Evolutionary conservation across 2,113 vertebrate genomes (phyloP), one percentile per base, ranked within the genome.

Genomic region (Rutilus rutilus): DNA sequence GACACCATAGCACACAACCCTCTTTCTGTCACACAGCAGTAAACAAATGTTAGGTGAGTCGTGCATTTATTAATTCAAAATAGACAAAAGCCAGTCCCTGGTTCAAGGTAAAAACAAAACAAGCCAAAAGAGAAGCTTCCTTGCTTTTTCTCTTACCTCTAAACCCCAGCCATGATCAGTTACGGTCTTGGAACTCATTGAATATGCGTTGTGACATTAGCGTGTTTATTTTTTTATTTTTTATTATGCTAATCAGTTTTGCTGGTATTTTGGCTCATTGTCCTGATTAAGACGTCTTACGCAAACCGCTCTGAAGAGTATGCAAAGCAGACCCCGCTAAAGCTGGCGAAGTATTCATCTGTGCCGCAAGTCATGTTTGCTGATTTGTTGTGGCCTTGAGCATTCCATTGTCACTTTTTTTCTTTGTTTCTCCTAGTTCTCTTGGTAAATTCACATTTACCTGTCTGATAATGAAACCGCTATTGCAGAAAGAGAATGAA

Each of bases 11-110:
- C 36, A 50, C 79, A 69, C 39, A 79, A 65, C 57, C 9, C 52
- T 73, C 65, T 57, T 47, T 54, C 39, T 91, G 33, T 74, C 84
- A 78, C 64, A 69, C 45, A 85, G 85, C 88, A 85, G 82, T 88
- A 87, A 90, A 88, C 17, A 88, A 90, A 89, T 71, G 67, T 87
- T 92, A 85, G 83, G 86, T 89, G 75, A 87, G 86, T 83, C 50
- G 90, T 86, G 91, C 73, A 87, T 85, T 90, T 86, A 89, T 92
- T 89, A 91, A 86, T 89, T 86, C 82, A 85, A 89, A 89, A 89
- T 74, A 85, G 78, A 88, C 78, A 86, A 89, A 78, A 71, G 71
- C 50, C 45, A 36, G 54, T 62, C 57, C 47, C 65, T 69, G 50
- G 17, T 67, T 85, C 33, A 79, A 84, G 25, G 27, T 59, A 64